These are phyloP conservation scores for Porites divaricata DNA, from an alignment of 92 coral and sea anemone genomes.

Conservation along the genomic window DNA sequence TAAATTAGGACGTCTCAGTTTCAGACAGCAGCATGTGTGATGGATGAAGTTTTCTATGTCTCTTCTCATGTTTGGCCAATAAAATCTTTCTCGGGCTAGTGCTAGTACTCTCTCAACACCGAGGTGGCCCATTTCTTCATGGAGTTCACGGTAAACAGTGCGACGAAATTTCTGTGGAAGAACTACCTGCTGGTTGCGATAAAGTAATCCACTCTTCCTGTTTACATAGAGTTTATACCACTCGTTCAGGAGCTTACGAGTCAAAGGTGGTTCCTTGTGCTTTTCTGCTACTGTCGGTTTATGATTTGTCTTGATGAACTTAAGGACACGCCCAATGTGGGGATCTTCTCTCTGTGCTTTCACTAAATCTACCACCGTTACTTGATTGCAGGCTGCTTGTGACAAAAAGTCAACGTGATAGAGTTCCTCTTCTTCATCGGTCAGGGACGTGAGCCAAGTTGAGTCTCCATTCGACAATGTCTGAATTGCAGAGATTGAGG, in stretches of 20 bases:
- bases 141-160: slow-evolving; percentile 53
- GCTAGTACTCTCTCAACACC: slow-evolving; percentile 48
- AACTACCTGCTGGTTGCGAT: slow-evolving; percentile 48
- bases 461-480: slow-evolving; percentile 45
- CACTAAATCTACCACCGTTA: slow-evolving; percentile 35
- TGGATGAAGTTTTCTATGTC: slow-evolving; percentile 38
- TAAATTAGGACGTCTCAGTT: slow-evolving; percentile 39
- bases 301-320: slow-evolving; percentile 37
- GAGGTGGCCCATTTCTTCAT: slow-evolving; percentile 64
- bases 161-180: slow-evolving; percentile 40
- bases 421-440: slow-evolving; percentile 8
- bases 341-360: slow-evolving; percentile 33
- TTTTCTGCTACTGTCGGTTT: slow-evolving; percentile 46
- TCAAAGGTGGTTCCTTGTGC: slow-evolving; percentile 54
- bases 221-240: slow-evolving; percentile 58
- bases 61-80: slow-evolving; percentile 49
- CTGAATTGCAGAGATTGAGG: slow-evolving; percentile 29
- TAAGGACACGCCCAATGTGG: slow-evolving; percentile 50
- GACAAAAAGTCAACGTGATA: neutral
- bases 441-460: slow-evolving; percentile 50
- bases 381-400: slow-evolving; percentile 15
- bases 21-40: slow-evolving; percentile 38
- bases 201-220: slow-evolving; percentile 21
- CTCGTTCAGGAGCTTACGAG: slow-evolving; percentile 57
- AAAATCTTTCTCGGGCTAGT: slow-evolving; percentile 53